Base-by-base conservation (phyloP, 1,140 invertebrate species). In the Asbolus verrucosus region DNA sequence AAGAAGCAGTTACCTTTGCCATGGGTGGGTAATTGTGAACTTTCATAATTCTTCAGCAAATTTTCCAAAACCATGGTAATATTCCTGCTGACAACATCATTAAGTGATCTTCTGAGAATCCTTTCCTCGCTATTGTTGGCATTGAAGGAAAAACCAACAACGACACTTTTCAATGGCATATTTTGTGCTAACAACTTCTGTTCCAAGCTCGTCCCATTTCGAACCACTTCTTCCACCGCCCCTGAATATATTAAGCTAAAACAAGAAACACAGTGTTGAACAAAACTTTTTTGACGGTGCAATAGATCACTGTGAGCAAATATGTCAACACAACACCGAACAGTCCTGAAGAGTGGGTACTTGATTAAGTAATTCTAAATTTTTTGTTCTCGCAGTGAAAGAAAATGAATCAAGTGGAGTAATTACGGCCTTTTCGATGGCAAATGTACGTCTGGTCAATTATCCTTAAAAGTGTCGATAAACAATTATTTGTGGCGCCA, bases 21-120 rank as follows among this genome's bases (percentile, higher is more conserved):
- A 74, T 94, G 91, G 1, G 91, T 92, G 2, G 95, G 95, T 41
- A 95, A 82, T 67, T 96, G 91, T 6, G 92, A 93, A 76, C 93
- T 94, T 81, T 97, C 94, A 77, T 97, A 97, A 76, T 94, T 92
- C 78, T 94, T 92, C 43, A 96, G 82, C 3, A 96, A 83, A 77
- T 93, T 94, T 77, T 96, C 93, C 54, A 96, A 81, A 0, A 96
- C 88, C 74, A 91, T 85, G 0, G 92, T 92, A 19, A 94, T 94
- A 75, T 94, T 94, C 69, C 87, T 88, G 18, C 90, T 92, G 0
- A 93, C 86, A 14, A 89, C 85, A 67, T 92, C 90, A 60, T 90
- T 90, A 0, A 87, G 82, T 0, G 82, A 83, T 11, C 84, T 87
- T 46, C 88, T 84, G 8, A 38, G 5, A 46, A 43, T 38, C 18